Base-by-base conservation (phyloP, 1,140 invertebrate species). In the Nautilus pompilius region DNA sequence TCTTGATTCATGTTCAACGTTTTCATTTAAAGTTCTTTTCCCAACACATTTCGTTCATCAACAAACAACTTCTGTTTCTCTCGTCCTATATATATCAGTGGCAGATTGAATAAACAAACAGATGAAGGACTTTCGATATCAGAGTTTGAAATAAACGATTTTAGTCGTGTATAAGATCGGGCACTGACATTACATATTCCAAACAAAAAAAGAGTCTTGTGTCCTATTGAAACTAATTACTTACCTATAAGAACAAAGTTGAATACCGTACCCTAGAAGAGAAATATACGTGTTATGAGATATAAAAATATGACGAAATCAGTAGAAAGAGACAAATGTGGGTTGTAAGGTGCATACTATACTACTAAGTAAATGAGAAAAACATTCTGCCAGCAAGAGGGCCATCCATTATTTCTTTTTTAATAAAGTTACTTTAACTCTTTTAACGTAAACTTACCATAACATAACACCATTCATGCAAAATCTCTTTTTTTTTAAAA, bases 231-330 rank as follows among this genome's bases (percentile, higher is more conserved):
- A 30, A 57, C 3, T 0, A 56, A 20, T 22, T 57, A 81, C 83
- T 83, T 76, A 82, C 85, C 96, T 77, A 99, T 96, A 26, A 95
- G 90, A 63, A 95, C 83, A n/a, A 94, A 95, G 84, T 99, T 98
- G 81, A 96, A 94, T 72, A 99, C 90, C 64, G 96, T 99, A 61
- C 96, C 95, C 86, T 87, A 78, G 51, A 82, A 75, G 33, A 57
- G 66, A 62, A 70, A 53, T 10, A 61, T 60, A 60, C 24, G 24
- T 45, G n/a, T 28, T 30, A 20, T 8, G 30, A 58, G 10, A 15
- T 22, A 58, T 36, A 10, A 58, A 58, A 36, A 58, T 36, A 17
- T 34, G 41, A 17, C 22, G 8, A 8, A 13, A 10, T 29, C 8
- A 56, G 32, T 15, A 8, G 8, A 5, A 26, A 32, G 15, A 6